phyloP scores from a whole-genome alignment of 2,113 vertebrate genomes.

The Fregetta grallaria region DNA sequence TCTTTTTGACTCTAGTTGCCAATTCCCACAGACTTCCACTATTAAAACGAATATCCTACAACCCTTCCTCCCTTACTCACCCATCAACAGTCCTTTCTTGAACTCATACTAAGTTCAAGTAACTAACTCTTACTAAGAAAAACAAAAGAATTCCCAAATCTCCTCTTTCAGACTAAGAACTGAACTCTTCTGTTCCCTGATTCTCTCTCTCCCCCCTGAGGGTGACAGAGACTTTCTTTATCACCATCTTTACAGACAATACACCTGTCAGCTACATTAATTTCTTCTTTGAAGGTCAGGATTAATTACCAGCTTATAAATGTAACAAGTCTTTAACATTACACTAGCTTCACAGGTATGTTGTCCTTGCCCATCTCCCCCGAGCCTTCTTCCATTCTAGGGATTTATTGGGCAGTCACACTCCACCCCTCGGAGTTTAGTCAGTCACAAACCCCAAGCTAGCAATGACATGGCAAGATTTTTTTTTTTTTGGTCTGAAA shows the following conservation, averaged over 20 bases:
- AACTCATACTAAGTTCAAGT: neutral
- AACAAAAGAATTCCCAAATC: neutral
- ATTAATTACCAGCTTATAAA: neutral
- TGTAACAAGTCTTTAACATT: neutral
- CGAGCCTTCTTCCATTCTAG: neutral
- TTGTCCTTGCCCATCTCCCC: no score
- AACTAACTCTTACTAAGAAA: neutral
- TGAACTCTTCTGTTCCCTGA: neutral
- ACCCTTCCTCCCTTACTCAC: neutral
- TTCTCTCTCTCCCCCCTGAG: neutral
- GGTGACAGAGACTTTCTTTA: neutral
- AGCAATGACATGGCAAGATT: neutral
- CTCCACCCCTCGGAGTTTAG: rapidly evolving
- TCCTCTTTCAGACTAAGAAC: neutral
- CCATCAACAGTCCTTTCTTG: neutral
- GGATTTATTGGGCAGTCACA: neutral
- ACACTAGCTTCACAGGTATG: rapidly evolving
- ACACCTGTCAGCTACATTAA: neutral
- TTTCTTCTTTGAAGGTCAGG: neutral
- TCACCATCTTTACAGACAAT: neutral
- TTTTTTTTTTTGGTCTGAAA: neutral
- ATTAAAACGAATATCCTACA: neutral
- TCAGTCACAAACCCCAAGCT: neutral
- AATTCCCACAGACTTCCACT: neutral
- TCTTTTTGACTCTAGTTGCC: neutral